These are phyloP conservation scores for Pseudomyrmex dendroicus DNA, from an alignment of 1,140 invertebrate species.

Conservation along the genomic window DNA sequence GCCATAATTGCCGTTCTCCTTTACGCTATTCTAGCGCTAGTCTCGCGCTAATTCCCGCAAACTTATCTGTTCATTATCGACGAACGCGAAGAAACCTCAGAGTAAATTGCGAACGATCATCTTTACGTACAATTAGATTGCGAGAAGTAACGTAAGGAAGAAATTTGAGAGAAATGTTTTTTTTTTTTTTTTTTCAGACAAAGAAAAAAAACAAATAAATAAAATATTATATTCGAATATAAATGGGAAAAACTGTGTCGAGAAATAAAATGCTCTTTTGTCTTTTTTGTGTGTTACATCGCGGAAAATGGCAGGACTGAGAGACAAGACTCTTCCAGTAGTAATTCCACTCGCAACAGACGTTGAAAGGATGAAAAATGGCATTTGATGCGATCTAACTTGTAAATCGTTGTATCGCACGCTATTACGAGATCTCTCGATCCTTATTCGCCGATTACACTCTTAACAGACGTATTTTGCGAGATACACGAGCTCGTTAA, in stretches of 20 bases:
- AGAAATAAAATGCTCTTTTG: no score
- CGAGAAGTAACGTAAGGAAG: no score
- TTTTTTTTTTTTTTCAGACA: no score
- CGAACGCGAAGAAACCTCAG: constrained; percentile 1
- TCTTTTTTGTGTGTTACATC: no score
- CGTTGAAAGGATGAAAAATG: constrained; percentile 40
- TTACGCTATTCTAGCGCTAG: background rate
- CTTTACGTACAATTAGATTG: no score
- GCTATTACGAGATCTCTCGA: constrained; percentile 25
- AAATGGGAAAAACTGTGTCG: no score
- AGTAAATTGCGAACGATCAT: no score
- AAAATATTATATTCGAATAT: no score
- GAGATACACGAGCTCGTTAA: constrained; percentile 23
- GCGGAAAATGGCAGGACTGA: no score
- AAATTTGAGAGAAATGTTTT: no score
- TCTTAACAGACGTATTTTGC: constrained; percentile 25
- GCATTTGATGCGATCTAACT: background rate
- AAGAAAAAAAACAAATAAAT: no score
- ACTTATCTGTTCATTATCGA: background rate
- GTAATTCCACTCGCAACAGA: background rate
- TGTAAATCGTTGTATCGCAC: constrained; percentile 31
- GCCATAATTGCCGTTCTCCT: constrained; percentile 39
- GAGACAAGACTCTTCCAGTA: no score
- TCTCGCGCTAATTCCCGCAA: constrained; percentile 13
- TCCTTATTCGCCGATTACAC: constrained; percentile 9